Base-by-base conservation (phyloP, 2,113 vertebrate species). In the Petromus typicus region DNA sequence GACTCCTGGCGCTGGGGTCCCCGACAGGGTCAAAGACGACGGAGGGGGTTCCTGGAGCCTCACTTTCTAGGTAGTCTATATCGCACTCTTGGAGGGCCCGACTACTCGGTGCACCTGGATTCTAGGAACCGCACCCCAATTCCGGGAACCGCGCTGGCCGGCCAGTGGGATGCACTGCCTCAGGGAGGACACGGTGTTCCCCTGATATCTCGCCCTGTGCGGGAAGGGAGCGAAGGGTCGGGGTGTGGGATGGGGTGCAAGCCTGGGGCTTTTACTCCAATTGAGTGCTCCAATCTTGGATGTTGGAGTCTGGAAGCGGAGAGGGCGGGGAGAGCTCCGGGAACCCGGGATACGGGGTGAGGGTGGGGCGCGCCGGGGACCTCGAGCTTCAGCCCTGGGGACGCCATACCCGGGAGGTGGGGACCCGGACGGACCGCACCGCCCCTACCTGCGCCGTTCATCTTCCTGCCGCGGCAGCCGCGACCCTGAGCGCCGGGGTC, bases 401-500 rank as follows among this genome's bases (percentile, higher is more conserved):
- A 75, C 43, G 40, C 71, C 40, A 23, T 12, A 30, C 40, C 20
- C 20, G 25, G 23, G 22, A 73, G 71, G 71, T 73, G 71, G 71
- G 71, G 11, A 73, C 71, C 40, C 71, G 23, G 71, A 73, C 71
- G 40, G 23, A 73, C 40, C 14, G 11, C 56, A 51, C 57, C 48
- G 22, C 82, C 54, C 97, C 90, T 97, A 98, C 97, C 97, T 98
- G 97, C 97, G 56, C 96, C 93, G 96, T 97, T 91, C 97, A 97
- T 97, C 87, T 97, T 97, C 95, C 91, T 66, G 89, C 63, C 92
- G 76, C 81, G 12, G 75, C 90, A 93, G 78, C 89, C 78, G 64
- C 48, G 91, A 76, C 85, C 71, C 79, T 48, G 43, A 30, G 43
- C 30, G 73, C 5, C 43, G 10, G 37, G 73, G 73, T 76, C 73